Base-by-base conservation (phyloP, 2,113 vertebrate species). In the Setophaga kirtlandii region DNA sequence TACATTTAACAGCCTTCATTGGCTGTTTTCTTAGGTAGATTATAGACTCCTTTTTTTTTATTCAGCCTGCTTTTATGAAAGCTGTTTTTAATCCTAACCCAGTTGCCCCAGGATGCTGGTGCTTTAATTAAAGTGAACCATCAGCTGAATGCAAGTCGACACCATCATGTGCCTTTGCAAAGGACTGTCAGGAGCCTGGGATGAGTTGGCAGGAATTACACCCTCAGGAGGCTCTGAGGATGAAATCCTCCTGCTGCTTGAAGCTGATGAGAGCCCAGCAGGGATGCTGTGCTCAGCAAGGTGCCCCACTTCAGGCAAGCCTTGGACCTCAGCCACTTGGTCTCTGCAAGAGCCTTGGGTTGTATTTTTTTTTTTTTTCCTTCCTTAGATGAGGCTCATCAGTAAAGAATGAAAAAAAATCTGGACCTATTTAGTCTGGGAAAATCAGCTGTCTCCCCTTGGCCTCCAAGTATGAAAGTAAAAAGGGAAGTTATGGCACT, bases 231-330 rank as follows among this genome's bases (percentile, higher is more conserved):
- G 44, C 64, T 17, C 13, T 0, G 2, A 44, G 92, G 82, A 42
- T 65, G 75, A 7, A 6, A 47, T 44, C 46, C 9, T 73, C 67
- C 88, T 74, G 73, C 93, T 94, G 91, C 76, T 70, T 83, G 68
- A 69, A 33, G 77, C n/a, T 93, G 87, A 75, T 87, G 92, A 91
- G 82, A 46, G 49, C 92, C 78, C 85, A 79, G 84, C 65, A 62
- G 82, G 81, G 65, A n/a, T 84, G 84, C 78, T 56, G 69, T 79
- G 52, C 81, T 81, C 87, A 87, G 95, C 62, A 56, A 90, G 65
- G 67, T 60, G 81, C 69, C 79, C 16, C 46, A 1, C 59, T 87
- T 86, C 24, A 62, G 28, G 49, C 63, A 25, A n/a, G 39, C 55
- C 80, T 70, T 76, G 41, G 46, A 12, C 67, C 31, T 80, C 59